Evolutionary conservation across 1,140 invertebrate species (phyloP).

Genomic region (Eriosoma lanigerum): DNA sequence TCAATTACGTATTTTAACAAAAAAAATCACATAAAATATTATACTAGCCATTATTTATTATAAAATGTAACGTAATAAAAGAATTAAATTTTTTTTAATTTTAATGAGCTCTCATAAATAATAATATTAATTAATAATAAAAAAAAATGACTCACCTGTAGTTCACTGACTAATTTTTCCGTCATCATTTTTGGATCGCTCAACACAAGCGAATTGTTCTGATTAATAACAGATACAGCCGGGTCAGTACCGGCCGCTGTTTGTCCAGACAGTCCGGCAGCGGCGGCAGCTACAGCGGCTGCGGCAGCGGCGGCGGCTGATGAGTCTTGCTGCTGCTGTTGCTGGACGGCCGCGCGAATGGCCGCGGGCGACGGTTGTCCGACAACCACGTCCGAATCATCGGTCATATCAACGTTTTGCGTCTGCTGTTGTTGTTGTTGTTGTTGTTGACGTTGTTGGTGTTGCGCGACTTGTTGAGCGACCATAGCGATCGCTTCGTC

Average conservation of each 20-base stretch:
- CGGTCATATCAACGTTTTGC: slow-evolving; percentile 38
- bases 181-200: slow-evolving; percentile 56
- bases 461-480: slow-evolving; percentile 47
- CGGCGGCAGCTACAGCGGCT: not conserved
- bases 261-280: slow-evolving; percentile 9
- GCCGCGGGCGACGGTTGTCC: slow-evolving; percentile 22
- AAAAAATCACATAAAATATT: not conserved
- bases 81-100: not conserved
- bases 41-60: too few relatives aligned
- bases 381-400: slow-evolving; percentile 17
- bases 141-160: slow-evolving; percentile 55
- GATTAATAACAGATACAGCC: slow-evolving; percentile 14
- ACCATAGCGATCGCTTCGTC: slow-evolving; percentile 41
- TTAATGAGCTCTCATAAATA: too few relatives aligned
- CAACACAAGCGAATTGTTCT: slow-evolving; percentile 44
- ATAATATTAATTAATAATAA: not conserved
- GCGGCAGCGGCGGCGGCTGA: not conserved
- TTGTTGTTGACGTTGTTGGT: slow-evolving; percentile 35
- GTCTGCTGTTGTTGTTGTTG: slow-evolving; percentile 33
- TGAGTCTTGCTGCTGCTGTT: slow-evolving; percentile 27
- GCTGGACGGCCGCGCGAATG: slow-evolving; percentile 4
- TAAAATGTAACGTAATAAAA: not conserved
- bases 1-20: not conserved
- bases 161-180: slow-evolving; percentile 56
- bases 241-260: not conserved